A percentile compares a stretch with the other conserved stretches of the same genome.
Conservation (phyloP, 2,797 vertebrate genomes). For the Distichodus sexfasciatus region DNA sequence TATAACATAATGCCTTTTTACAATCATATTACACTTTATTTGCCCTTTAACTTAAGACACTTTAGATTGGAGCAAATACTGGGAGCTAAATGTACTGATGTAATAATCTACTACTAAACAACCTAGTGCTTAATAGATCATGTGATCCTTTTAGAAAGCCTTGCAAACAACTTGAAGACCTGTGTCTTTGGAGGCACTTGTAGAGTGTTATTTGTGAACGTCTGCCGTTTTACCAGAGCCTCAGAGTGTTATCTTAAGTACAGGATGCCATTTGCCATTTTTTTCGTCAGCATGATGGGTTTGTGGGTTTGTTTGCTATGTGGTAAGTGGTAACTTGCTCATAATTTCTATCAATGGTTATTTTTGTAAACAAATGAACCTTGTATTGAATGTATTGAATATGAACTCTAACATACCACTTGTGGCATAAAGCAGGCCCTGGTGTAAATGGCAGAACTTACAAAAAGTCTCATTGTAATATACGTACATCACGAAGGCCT, state of each 20-base stretch:
- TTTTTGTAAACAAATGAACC: neutral
- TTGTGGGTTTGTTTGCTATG: neutral
- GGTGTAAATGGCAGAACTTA: neutral
- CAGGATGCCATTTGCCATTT: neutral
- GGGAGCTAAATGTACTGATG: neutral
- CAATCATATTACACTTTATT: neutral
- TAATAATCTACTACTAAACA: too few relatives aligned
- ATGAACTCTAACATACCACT: neutral
- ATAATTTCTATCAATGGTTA: neutral
- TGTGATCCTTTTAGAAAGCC: too few relatives aligned
- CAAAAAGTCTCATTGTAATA: neutral
- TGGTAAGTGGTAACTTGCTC: neutral
- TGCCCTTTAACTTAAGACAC: neutral
- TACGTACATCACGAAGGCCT: neutral
- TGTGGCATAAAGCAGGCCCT: constrained; percentile 9
- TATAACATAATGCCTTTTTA: too few relatives aligned
- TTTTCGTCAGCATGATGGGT: neutral
- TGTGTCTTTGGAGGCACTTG: too few relatives aligned
- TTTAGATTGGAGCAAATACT: neutral
- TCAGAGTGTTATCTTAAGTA: constrained; percentile 25
- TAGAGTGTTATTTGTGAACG: neutral
- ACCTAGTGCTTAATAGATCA: too few relatives aligned
- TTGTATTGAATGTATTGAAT: neutral
- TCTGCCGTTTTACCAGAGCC: constrained; percentile 6
- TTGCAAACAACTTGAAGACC: too few relatives aligned